These are phyloP conservation scores for Myripristis murdjan DNA, from an alignment of 2,797 vertebrate genomes.

Conservation along the genomic window DNA sequence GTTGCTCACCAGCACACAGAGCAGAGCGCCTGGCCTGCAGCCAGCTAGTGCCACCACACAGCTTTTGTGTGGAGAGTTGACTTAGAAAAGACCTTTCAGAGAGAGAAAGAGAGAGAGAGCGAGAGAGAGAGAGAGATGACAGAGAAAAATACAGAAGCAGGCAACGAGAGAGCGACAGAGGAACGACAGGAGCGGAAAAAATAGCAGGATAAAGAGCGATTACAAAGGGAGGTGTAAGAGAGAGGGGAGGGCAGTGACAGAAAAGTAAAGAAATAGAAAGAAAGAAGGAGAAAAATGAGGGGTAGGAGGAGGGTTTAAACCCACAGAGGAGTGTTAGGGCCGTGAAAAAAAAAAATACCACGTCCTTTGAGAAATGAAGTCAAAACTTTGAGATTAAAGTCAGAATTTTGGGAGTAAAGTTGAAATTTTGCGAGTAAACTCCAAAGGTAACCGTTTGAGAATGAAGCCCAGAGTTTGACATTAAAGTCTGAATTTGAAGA, in stretches of 20 bases:
- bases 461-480: too few species aligned
- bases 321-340: too few species aligned
- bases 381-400: too few species aligned
- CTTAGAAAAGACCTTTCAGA: conserved; percentile 80
- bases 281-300: conserved; percentile 36
- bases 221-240: conserved; percentile 57
- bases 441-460: too few species aligned
- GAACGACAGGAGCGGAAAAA: conserved; percentile 27
- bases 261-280: conserved; percentile 38
- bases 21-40: conserved; percentile 68
- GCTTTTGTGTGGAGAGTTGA: conserved; percentile 81
- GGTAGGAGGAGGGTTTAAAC: conserved; percentile 42
- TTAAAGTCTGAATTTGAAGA: too few species aligned
- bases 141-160: conserved; percentile 56
- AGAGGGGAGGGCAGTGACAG: conserved; percentile 30
- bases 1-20: conserved; percentile 53
- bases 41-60: conserved; percentile 72
- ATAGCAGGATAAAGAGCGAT: conserved; percentile 36
- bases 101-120: conserved; percentile 26
- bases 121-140: conserved; percentile 45
- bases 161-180: conserved; percentile 40
- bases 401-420: too few species aligned
- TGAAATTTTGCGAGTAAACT: too few species aligned
- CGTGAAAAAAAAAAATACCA: too few species aligned
- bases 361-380: too few species aligned